Evolutionary conservation across 53 echinoderm and acorn worm genomes (phyloP).

Genomic region (Zoroaster sp.): DNA sequence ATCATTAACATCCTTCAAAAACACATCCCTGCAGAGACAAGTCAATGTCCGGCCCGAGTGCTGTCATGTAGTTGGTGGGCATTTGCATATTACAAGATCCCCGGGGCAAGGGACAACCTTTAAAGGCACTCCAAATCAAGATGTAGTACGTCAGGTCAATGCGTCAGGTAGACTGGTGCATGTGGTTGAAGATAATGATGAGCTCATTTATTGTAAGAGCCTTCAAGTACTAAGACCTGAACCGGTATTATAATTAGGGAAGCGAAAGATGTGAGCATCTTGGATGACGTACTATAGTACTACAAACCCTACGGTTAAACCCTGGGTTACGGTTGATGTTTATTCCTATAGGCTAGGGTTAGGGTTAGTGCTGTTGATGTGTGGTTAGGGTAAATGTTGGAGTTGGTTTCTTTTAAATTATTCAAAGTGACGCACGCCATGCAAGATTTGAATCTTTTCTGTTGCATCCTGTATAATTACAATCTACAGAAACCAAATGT

Average conservation of each 20-base stretch:
- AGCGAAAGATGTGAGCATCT: too few relatives aligned
- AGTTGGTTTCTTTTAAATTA: too few relatives aligned
- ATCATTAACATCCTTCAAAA: background rate
- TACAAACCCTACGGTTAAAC: too few relatives aligned
- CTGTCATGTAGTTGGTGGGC: background rate
- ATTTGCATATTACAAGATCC: background rate
- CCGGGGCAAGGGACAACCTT: background rate
- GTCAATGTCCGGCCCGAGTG: conserved; percentile 28
- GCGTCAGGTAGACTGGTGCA: background rate
- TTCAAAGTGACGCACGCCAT: too few relatives aligned
- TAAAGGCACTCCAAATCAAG: background rate
- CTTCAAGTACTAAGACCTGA: background rate
- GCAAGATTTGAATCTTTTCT: too few relatives aligned
- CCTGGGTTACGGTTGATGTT: too few relatives aligned
- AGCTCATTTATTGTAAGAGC: background rate
- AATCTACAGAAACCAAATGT: too few relatives aligned
- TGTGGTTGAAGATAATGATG: background rate
- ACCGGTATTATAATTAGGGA: background rate
- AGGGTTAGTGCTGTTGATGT: too few relatives aligned
- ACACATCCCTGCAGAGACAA: conserved; percentile 3
- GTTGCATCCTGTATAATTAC: too few relatives aligned
- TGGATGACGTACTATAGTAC: too few relatives aligned
- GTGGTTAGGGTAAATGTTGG: too few relatives aligned
- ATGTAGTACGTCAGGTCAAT: background rate
- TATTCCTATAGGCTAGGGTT: too few relatives aligned